Conservation (phyloP, 2,113 vertebrate species). For the Catagonus wagneri region DNA sequence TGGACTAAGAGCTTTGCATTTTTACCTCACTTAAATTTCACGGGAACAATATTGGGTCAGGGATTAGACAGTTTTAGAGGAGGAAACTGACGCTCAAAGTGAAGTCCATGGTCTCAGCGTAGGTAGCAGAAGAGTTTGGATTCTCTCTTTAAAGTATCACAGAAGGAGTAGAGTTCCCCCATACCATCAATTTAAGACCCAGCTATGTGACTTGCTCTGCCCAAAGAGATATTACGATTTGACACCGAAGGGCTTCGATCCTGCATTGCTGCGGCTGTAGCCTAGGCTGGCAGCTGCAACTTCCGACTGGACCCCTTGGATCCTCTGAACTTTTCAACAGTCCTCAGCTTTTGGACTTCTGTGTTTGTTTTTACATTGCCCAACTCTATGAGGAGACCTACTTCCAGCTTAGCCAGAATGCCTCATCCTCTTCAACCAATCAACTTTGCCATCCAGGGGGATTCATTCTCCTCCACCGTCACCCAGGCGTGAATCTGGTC, state of each 20-base stretch:
- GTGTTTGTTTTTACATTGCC: background rate
- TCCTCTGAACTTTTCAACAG: background rate
- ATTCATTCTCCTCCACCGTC: background rate
- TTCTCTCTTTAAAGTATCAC: background rate
- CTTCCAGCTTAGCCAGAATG: background rate
- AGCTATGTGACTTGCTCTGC: background rate
- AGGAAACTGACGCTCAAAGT: background rate
- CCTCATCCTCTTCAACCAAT: background rate
- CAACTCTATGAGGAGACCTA: background rate
- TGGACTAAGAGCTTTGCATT: background rate
- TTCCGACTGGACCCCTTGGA: too few species aligned
- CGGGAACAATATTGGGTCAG: background rate
- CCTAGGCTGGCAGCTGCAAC: too few species aligned
- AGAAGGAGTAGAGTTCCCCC: background rate
- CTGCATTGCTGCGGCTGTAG: too few species aligned
- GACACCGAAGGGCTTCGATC: background rate
- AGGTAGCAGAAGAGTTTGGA: background rate
- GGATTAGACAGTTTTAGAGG: background rate
- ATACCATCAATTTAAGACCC: background rate
- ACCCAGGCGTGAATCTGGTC: background rate
- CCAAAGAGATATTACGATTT: background rate
- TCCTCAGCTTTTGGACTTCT: background rate
- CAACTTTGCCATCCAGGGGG: background rate
- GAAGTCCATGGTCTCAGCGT: background rate
- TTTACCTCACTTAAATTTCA: conserved; percentile 14